phyloP scores from a whole-genome alignment of 2,797 vertebrate genomes.

The Echiichthys vipera region DNA sequence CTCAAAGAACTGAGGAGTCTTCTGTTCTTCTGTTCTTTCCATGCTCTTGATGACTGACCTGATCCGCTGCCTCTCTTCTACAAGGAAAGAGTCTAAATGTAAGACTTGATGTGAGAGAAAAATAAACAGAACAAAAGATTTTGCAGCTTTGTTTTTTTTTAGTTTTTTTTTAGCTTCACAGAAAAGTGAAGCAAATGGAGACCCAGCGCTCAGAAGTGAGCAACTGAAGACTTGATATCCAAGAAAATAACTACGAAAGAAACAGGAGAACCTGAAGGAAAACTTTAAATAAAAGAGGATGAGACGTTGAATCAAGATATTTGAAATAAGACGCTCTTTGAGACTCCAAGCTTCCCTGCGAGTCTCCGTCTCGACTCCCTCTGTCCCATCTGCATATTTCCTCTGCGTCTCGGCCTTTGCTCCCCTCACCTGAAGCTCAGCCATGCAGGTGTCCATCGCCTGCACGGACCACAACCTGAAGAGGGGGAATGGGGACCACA shows the following conservation, averaged over 20 bases:
- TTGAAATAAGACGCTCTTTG: neutral
- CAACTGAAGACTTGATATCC: slow-evolving; percentile 33
- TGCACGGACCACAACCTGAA: slow-evolving; percentile 99
- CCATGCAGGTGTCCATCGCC: slow-evolving; percentile 99
- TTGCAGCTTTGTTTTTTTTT: slow-evolving; percentile 35
- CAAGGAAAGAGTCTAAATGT: slow-evolving; percentile 46
- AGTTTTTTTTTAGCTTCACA: too few relatives aligned
- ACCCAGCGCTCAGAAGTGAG: slow-evolving; percentile 30
- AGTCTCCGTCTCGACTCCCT: neutral
- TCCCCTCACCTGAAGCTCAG: slow-evolving; percentile 54
- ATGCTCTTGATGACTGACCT: slow-evolving; percentile 55
- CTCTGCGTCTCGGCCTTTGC: slow-evolving; percentile 15
- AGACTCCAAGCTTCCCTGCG: slow-evolving; percentile 3
- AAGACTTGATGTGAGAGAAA: slow-evolving; percentile 37
- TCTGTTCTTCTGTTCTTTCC: slow-evolving; percentile 50
- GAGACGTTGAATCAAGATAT: slow-evolving; percentile 7
- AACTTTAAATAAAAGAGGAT: slow-evolving; percentile 1
- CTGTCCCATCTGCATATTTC: slow-evolving; percentile 33
- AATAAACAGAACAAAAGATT: slow-evolving; percentile 21
- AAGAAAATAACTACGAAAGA: slow-evolving; percentile 25
- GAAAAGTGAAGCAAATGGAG: slow-evolving; percentile 56
- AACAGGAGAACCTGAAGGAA: slow-evolving; percentile 7
- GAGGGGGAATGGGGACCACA: slow-evolving; percentile 95
- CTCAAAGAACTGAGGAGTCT: slow-evolving; percentile 52
- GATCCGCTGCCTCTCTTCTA: slow-evolving; percentile 29